phyloP scores from a whole-genome alignment of 2,113 vertebrate species.

The Pachycephala philippinensis region DNA sequence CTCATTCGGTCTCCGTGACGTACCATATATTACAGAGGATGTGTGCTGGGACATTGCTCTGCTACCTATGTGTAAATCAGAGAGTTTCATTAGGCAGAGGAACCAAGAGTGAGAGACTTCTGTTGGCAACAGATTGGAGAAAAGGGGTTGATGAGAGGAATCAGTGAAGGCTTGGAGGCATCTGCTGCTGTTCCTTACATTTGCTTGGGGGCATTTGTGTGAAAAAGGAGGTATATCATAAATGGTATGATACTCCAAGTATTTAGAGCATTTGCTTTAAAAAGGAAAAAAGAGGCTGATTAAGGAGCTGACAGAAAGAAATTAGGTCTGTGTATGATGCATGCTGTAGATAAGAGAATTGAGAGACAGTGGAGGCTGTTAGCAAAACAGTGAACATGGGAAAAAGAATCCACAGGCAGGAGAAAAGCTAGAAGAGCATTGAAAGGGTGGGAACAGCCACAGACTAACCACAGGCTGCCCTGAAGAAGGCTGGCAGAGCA shows the following conservation, averaged over 20 bases:
- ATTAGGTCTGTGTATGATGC: background rate
- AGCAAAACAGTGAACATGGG: background rate
- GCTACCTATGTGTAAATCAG: background rate
- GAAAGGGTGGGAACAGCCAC: background rate
- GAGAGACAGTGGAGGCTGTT: background rate
- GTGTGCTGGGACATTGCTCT: background rate
- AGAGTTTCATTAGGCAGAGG: background rate
- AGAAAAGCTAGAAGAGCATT: background rate
- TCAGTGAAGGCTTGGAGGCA: background rate
- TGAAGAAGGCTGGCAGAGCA: background rate
- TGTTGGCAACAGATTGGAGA: background rate
- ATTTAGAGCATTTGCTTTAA: background rate
- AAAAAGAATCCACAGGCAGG: background rate
- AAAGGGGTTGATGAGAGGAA: background rate
- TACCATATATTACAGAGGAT: background rate
- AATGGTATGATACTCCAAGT: background rate
- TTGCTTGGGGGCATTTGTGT: background rate
- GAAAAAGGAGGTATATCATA: background rate
- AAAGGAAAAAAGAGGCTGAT: background rate
- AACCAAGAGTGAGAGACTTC: background rate
- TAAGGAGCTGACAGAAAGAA: background rate
- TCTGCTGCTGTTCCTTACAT: background rate
- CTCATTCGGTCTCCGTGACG: fast-evolving
- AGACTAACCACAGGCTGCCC: background rate
- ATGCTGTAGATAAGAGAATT: background rate